Evolutionary conservation across 64 coral and sea anemone genomes (phyloP), one percentile per base, ranked within the genome.

Genomic region (Pocillopora verrucosa): DNA sequence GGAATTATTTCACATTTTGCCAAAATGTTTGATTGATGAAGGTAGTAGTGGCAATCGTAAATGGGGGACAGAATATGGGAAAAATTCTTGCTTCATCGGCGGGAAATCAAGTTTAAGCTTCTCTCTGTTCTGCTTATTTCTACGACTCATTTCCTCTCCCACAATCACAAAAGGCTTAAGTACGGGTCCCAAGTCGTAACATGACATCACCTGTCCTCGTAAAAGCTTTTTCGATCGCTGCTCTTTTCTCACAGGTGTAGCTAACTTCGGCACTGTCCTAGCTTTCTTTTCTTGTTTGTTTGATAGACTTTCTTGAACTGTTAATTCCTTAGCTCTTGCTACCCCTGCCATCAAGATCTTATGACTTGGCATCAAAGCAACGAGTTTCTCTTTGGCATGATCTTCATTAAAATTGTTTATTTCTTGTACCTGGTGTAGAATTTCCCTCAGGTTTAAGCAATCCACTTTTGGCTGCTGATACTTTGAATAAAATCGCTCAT

Each of bases 201-300:
- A 76, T 45, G 36, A 76, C 1, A 76, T 76, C 14, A 76, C 16
- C 45, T 76, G 34, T 45, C 14, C 13, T 37, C 74, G 34, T 13
- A 76, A 37, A 76, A 76, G 74, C 15, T 51, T 76, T 45, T 76
- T 76, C 74, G 15, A 38, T 11, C 74, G 36, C 45, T 76, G 74
- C 17, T 76, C 74, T 16, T 51, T 76, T 76, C 19, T 76, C 11
- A 76, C 74, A 19, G 36, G 34, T 12, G 17, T 51, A 5, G 41
- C 14, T 9, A 45, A 16, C 19, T 45, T 76, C 19, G 74, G 74
- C 41, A 76, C 36, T 14, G 11, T 76, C 74, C 74, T 17, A 9
- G 74, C 16, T 37, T 10, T 51, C 1, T 51, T 51, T 51, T 38
- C 13, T 5, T 13, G 26, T 12, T 76, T 35, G 34, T 51, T 20